These are phyloP conservation scores for Drepana falcataria DNA, from an alignment of 2,888 invertebrate species.

Conservation along the genomic window DNA sequence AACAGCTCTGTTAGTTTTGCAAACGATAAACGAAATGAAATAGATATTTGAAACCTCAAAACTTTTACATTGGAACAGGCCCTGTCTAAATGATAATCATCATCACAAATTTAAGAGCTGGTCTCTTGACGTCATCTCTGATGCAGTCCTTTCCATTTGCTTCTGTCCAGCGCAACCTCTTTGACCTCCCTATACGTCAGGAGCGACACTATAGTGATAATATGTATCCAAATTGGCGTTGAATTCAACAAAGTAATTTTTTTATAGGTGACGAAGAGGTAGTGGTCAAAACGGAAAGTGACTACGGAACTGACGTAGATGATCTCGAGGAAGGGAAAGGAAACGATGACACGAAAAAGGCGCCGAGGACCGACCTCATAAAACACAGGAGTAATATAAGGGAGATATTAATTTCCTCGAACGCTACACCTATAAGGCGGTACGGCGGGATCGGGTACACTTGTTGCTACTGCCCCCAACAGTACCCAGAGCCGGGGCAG, in stretches of 20 bases:
- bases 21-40: too few species aligned
- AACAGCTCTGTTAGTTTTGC: too few species aligned
- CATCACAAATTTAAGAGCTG: too few species aligned
- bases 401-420: slow-evolving; percentile 17
- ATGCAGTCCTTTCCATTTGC: too few species aligned
- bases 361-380: background rate
- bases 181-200: too few species aligned
- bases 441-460: slow-evolving; percentile 26
- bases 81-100: too few species aligned
- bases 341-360: background rate
- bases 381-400: slow-evolving; percentile 8
- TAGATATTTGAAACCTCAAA: too few species aligned
- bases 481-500: slow-evolving; percentile 23
- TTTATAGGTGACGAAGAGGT: slow-evolving; percentile 7
- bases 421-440: slow-evolving; percentile 37
- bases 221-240: background rate
- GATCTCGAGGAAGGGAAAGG: background rate
- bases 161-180: too few species aligned
- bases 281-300: background rate
- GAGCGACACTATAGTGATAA: too few species aligned
- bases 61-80: too few species aligned
- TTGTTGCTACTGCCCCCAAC: slow-evolving; percentile 31
- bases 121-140: too few species aligned
- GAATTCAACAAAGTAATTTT: background rate
- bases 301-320: background rate